Percentiles rank a stretch among this genome's conserved stretches.
These are phyloP conservation scores for Chydorus sphaericus DNA, from an alignment of 2,888 invertebrate species.

Conservation along the genomic window DNA sequence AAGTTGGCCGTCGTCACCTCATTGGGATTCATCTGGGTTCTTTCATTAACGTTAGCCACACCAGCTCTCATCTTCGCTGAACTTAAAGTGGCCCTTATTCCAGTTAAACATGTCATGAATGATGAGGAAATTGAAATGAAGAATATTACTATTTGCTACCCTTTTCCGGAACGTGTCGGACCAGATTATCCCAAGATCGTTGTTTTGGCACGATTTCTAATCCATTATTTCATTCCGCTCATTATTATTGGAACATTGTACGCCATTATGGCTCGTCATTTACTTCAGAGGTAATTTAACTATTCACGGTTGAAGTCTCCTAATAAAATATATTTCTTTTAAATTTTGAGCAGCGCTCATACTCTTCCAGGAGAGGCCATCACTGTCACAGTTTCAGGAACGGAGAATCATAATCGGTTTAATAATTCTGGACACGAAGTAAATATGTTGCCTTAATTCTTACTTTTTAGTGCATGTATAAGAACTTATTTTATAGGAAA, in stretches of 20 bases:
- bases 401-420: too few species aligned
- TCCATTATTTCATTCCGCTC: conserved; percentile 75
- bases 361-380: conserved; percentile 63
- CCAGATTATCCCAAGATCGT: conserved; percentile 45
- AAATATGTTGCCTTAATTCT: too few species aligned
- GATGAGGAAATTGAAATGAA: background rate
- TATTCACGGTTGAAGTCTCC: background rate
- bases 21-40: conserved; percentile 59
- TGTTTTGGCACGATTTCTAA: conserved; percentile 53
- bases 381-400: too few species aligned
- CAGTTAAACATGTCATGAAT: too few species aligned
- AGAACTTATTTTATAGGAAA: too few species aligned
- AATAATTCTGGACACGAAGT: too few species aligned
- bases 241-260: conserved; percentile 76
- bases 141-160: conserved; percentile 52
- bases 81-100: conserved; percentile 26
- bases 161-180: conserved; percentile 49
- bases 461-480: too few species aligned
- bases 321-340: background rate
- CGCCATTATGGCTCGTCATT: conserved; percentile 69
- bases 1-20: conserved; percentile 51
- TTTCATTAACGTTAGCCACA: conserved; percentile 57
- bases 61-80: conserved; percentile 61
- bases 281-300: conserved; percentile 35
- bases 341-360: conserved; percentile 45